A percentile compares a stretch with the other conserved stretches of the same genome.
Conservation (phyloP, 2,888 invertebrate genomes). For the Leptinotarsa juncta region DNA sequence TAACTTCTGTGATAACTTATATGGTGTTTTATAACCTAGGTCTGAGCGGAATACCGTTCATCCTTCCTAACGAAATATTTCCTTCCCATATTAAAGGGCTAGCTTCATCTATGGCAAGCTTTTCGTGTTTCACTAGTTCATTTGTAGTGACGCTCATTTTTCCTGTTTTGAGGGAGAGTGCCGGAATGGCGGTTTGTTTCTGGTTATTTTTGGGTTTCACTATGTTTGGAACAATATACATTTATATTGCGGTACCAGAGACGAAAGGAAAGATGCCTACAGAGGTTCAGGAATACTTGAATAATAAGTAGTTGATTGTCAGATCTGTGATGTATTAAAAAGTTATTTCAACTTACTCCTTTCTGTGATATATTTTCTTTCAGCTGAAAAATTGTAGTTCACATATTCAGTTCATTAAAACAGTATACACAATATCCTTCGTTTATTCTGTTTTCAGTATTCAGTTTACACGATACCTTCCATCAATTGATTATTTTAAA, state of each 20-base stretch:
- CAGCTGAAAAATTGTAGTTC: not conserved
- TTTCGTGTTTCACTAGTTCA: constrained; percentile 41
- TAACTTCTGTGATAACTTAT: constrained; percentile 70
- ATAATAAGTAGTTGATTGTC: not conserved
- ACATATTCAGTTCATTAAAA: too few species aligned
- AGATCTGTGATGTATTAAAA: constrained; percentile 1
- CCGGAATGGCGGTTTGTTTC: constrained; percentile 49
- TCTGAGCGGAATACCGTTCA: constrained; percentile 83
- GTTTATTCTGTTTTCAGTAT: too few species aligned
- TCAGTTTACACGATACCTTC: too few species aligned
- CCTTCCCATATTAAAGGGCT: constrained; percentile 76
- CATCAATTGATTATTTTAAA: too few species aligned
- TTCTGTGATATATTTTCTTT: constrained; percentile 2
- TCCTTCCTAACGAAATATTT: constrained; percentile 84
- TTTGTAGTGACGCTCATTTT: constrained; percentile 51
- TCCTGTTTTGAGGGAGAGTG: constrained; percentile 44
- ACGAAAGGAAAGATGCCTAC: constrained; percentile 44
- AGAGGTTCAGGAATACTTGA: constrained; percentile 48
- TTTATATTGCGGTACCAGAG: constrained; percentile 48
- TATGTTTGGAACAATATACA: constrained; percentile 43
- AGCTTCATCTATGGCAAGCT: constrained; percentile 68
- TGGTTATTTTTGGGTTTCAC: constrained; percentile 48
- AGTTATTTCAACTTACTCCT: not conserved
- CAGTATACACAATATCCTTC: too few species aligned
- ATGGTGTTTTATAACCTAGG: constrained; percentile 78